These are phyloP conservation scores for Zelleria hepariella DNA, from an alignment of 2,888 invertebrate species.

Conservation along the genomic window DNA sequence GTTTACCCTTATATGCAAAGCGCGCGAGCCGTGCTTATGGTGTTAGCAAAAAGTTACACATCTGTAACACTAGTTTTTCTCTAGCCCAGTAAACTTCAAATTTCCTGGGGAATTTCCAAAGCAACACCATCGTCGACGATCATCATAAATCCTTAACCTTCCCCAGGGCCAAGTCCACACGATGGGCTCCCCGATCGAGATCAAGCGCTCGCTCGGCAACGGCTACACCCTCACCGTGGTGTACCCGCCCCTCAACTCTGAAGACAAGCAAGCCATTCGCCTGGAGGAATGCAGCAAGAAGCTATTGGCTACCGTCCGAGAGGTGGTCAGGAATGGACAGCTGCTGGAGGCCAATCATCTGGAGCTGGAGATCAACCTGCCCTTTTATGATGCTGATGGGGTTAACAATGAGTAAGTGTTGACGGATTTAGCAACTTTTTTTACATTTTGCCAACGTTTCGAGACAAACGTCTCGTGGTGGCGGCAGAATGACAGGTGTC, in stretches of 20 bases:
- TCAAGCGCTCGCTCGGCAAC: slow-evolving; percentile 68
- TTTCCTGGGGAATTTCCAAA: too few relatives aligned
- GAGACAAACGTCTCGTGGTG: neutral
- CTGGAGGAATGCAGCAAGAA: slow-evolving; percentile 47
- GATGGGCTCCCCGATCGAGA: slow-evolving; percentile 68
- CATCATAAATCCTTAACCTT: neutral
- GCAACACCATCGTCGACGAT: neutral
- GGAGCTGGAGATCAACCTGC: slow-evolving; percentile 59
- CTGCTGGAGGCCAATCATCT: slow-evolving; percentile 42
- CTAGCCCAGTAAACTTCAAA: too few relatives aligned
- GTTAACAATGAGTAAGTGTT: slow-evolving; percentile 62
- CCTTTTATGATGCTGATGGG: slow-evolving; percentile 65
- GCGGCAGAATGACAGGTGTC: neutral
- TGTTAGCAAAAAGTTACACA: too few relatives aligned
- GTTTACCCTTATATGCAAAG: too few relatives aligned
- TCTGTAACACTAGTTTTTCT: too few relatives aligned
- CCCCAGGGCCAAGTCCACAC: slow-evolving; percentile 70
- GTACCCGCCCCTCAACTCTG: slow-evolving; percentile 30
- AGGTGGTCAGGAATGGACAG: slow-evolving; percentile 56
- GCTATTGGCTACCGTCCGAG: slow-evolving; percentile 46
- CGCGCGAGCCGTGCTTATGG: too few relatives aligned
- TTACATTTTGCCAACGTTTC: neutral
- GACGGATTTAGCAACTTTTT: neutral
- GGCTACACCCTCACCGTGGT: slow-evolving; percentile 67
- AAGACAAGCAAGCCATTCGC: slow-evolving; percentile 18